Conservation (phyloP, 2,888 invertebrate species). For the Microplitis manilae region DNA sequence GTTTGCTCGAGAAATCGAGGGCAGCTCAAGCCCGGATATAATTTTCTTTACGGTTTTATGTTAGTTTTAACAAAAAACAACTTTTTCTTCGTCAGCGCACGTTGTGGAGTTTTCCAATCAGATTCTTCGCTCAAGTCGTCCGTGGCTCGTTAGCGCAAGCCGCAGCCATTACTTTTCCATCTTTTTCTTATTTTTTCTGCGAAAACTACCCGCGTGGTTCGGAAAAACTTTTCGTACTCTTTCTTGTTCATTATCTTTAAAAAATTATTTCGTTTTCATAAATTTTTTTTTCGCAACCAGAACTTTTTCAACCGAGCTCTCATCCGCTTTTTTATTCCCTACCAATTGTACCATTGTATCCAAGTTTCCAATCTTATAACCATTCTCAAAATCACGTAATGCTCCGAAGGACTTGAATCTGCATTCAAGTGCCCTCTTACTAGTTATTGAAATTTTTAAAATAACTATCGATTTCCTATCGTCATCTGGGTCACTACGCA, state of each 20-base stretch:
- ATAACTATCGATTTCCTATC: background rate
- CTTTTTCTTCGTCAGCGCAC: background rate
- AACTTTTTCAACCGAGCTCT: too few relatives aligned
- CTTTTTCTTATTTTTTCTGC: background rate
- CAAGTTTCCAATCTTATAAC: background rate
- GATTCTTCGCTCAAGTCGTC: constrained; percentile 22
- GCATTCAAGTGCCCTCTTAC: background rate
- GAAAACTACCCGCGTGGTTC: background rate
- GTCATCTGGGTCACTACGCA: background rate
- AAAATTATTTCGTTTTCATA: background rate
- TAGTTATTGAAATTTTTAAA: background rate
- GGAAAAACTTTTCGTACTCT: background rate
- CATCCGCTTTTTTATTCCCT: background rate
- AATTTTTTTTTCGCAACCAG: background rate
- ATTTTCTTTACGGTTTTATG: constrained; percentile 19
- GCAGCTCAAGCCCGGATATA: constrained; percentile 2
- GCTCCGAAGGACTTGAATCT: background rate
- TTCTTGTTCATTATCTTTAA: background rate
- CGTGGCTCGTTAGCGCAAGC: constrained; percentile 13
- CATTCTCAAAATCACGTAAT: too few relatives aligned
- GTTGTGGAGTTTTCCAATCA: constrained; percentile 24
- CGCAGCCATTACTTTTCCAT: background rate
- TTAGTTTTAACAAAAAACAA: background rate
- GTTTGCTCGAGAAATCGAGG: background rate
- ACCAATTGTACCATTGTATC: too few relatives aligned